Evolutionary conservation across 2,113 vertebrate species (phyloP).

Genomic region (Caranx melampygus): DNA sequence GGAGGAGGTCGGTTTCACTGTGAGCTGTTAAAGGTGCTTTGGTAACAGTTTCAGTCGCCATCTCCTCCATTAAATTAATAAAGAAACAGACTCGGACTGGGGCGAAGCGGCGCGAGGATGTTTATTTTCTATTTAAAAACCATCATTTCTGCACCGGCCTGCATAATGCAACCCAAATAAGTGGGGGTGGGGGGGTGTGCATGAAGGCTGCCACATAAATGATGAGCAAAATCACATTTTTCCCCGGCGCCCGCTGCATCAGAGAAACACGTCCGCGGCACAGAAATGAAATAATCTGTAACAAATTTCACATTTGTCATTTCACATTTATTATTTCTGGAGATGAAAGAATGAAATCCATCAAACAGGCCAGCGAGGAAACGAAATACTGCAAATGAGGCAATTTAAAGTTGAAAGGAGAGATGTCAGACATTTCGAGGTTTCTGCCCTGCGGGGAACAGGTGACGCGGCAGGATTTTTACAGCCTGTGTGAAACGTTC

Average conservation of each 20-base stretch:
- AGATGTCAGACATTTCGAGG: neutral
- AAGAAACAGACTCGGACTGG: neutral
- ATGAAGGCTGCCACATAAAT: slow-evolving; percentile 25
- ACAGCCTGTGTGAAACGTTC: neutral
- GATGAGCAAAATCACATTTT: slow-evolving; percentile 46
- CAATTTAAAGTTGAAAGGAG: slow-evolving; percentile 34
- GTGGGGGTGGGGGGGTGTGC: neutral
- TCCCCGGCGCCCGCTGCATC: neutral
- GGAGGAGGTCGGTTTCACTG: neutral
- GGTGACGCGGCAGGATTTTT: slow-evolving; percentile 5
- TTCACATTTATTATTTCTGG: slow-evolving; percentile 48
- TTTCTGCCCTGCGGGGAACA: neutral
- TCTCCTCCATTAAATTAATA: neutral
- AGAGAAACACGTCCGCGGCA: neutral
- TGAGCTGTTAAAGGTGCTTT: neutral
- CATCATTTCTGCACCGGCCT: neutral
- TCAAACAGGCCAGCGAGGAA: neutral
- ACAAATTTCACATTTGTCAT: slow-evolving; percentile 68
- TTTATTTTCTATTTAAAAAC: neutral
- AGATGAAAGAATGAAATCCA: slow-evolving; percentile 52
- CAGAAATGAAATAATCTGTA: slow-evolving; percentile 30
- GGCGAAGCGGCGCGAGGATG: neutral
- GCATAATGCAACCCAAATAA: neutral
- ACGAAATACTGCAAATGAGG: slow-evolving; percentile 26
- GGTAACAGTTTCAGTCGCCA: neutral